Conservation (phyloP, 2,888 invertebrate species). For the Phrixothrix hirtus region DNA sequence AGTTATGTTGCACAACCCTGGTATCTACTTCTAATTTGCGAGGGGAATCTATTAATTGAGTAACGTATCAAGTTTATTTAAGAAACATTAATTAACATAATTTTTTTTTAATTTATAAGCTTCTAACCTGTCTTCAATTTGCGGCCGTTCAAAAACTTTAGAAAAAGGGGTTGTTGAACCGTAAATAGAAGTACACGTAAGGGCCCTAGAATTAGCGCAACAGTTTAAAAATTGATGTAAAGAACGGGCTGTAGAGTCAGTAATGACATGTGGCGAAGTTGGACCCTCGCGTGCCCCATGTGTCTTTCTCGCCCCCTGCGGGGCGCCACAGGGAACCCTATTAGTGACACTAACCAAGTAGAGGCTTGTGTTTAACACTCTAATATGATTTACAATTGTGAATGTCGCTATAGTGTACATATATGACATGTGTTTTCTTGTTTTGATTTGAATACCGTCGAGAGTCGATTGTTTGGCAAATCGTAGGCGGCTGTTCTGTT, state of each 20-base stretch:
- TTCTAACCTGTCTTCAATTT: too few species aligned
- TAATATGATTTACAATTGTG: slow-evolving; percentile 31
- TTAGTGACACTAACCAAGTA: slow-evolving; percentile 33
- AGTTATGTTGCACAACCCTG: too few species aligned
- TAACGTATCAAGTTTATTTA: too few species aligned
- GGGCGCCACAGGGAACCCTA: slow-evolving; percentile 28
- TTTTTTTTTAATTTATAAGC: too few species aligned
- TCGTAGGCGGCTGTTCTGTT: neutral
- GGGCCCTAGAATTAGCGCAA: too few species aligned
- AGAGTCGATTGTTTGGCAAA: slow-evolving; percentile 12
- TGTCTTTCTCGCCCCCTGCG: slow-evolving; percentile 22
- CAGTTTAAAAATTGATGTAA: slow-evolving; percentile 6
- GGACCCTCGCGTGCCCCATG: slow-evolving; percentile 27
- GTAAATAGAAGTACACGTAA: too few species aligned
- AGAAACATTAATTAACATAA: too few species aligned
- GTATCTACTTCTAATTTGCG: too few species aligned
- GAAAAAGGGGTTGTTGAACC: neutral
- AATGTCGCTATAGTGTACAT: slow-evolving; percentile 28
- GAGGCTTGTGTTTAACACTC: slow-evolving; percentile 31
- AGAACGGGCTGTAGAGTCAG: slow-evolving; percentile 2
- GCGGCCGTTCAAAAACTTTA: neutral
- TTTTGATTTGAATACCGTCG: slow-evolving; percentile 21
- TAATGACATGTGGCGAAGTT: slow-evolving; percentile 25
- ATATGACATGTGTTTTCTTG: slow-evolving; percentile 29
- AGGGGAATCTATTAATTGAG: too few species aligned